Base-by-base conservation (phyloP, 2,888 invertebrate species). In the Chymomyza procnemis region DNA sequence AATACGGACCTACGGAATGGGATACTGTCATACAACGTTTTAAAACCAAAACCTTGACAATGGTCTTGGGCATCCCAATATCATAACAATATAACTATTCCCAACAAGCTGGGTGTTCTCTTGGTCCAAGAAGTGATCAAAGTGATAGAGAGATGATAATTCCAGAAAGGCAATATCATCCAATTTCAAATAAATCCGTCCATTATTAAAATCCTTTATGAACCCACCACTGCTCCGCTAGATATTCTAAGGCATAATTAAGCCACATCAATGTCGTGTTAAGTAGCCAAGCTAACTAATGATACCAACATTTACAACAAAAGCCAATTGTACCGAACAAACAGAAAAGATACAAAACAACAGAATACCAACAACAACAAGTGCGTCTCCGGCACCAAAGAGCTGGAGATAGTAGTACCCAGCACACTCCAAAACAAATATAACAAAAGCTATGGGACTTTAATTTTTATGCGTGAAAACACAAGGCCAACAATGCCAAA, bases 251-350 rank as follows among this genome's bases (percentile, higher is more conserved):
- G 71, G 70, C 76, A 89, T 89, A 89, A 90, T 90, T 90, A 90
- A 89, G 88, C 88, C 66, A 82, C 88, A 89, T 89, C 89, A 89
- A 86, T 88, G 83, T 80, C 76, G 78, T 83, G 88, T 89, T 90
- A 89, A 89, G 89, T 88, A 85, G 83, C 90, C 86, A 80, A n/a
- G 89, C 87, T 87, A 88, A 88, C 89, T 90, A 90, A 90, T 89
- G 90, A 89, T 88, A 67, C 83, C 79, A 69, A 78, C 81, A 78
- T 78, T 78, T 77, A 76, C 82, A 80, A 84, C 88, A 88, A 85
- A 86, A 87, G 86, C 81, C 88, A 88, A 88, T 88, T 88, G 87
- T 82, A 76, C 71, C 61, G 56, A 66, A 72, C 59, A 63, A 68
- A 67, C 55, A 52, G 46, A 58, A 47, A 52, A 54, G 64, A 6